Evolutionary conservation across 2,113 vertebrate species (phyloP), one percentile per base, ranked within the genome.

Genomic region (Plectropomus leopardus): DNA sequence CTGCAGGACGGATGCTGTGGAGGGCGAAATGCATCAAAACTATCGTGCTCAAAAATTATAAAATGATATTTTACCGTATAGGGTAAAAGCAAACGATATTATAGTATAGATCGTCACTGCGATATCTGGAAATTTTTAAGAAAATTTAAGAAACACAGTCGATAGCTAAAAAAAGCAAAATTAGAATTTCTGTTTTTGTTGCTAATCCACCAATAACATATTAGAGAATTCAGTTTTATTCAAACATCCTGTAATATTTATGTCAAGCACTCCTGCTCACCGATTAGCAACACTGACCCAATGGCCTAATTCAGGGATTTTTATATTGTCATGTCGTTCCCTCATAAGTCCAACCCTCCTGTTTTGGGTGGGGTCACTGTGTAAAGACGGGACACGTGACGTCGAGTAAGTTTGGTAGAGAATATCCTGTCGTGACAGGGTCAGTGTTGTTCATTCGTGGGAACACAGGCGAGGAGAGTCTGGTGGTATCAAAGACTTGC

Each of bases 301-400:
- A 5, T 74, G 63, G 42, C 61, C 61, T 53, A 50, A 84, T 81
- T 68, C 48, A 57, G 40, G 24, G 2, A 23, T 73, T 28, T 47
- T 50, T 64, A 3, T 24, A 17, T 63, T 48, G 63, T 81, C n/a
- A 40, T 55, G 70, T 78, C 42, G 72, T 28, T 66, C 42, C 40
- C 34, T 60, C 47, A 45, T 32, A 30, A 30, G 87, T 73, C 76
- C 81, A 64, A 44, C 88, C 59, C 76, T 78, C 53, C 48, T 54
- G 19, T 55, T 72, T 53, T 85, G 89, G 88, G 85, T 85, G 86
- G 88, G 88, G 88, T 82, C 75, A 71, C 51, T 70, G 75, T 58
- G 72, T 77, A 47, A 28, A 79, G 63, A 80, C 19, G 42, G 48
- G 28, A 67, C 76, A 68, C 26, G 61, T 59, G 66, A 68, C 26